Base-by-base conservation (phyloP, 2,797 vertebrate genomes). In the Sebastes trivittatus region DNA sequence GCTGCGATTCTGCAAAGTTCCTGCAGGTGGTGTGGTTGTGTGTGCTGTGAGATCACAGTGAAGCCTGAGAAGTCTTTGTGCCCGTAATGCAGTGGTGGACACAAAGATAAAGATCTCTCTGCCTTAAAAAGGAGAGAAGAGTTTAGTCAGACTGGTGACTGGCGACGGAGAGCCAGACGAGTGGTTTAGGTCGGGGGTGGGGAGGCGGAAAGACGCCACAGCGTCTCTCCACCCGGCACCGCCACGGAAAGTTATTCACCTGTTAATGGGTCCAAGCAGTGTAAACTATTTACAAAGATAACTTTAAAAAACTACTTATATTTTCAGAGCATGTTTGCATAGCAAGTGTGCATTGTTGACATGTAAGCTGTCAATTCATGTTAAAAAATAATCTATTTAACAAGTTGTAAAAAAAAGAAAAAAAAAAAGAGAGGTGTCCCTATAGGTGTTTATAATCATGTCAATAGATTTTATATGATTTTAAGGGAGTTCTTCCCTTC, bases 1-100 rank as follows among this genome's bases (percentile, higher is more conserved):
- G 27, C 49, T 86, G 90, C 83, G 90, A 25, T 89, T 38, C 83
- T 23, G 0, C 60, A 42, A 29, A 75, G 32, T 20, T 88, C 94
- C 95, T 94, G 93, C 80, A 93, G 93, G 92, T 93, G 95, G 94
- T 87, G 93, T 84, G 85, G 85, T 91, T 91, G 92, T 56, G 86
- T 84, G 84, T 62, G 74, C 74, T 82, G 78, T 76, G 78, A 83
- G 58, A 49, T 54, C 77, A 36, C 71, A 64, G 79, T 6, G 10
- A 72, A 63, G 60, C 65, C 80, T 58, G 38, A 87, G 73, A 77
- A 77, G 79, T 75, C 77, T 92, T 85, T 87, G 83, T 90, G 83
- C 49, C 60, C 3, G 1, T 88, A 80, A 87, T 81, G 83, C 76
- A 87, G 82, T 80, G 89, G 75, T 84, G 76, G 80, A 78, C 85